A percentile compares a stretch with the other conserved stretches of the same genome.
These are phyloP conservation scores for Ptilonorhynchus violaceus DNA, from an alignment of 2,113 vertebrate genomes.

Conservation along the genomic window DNA sequence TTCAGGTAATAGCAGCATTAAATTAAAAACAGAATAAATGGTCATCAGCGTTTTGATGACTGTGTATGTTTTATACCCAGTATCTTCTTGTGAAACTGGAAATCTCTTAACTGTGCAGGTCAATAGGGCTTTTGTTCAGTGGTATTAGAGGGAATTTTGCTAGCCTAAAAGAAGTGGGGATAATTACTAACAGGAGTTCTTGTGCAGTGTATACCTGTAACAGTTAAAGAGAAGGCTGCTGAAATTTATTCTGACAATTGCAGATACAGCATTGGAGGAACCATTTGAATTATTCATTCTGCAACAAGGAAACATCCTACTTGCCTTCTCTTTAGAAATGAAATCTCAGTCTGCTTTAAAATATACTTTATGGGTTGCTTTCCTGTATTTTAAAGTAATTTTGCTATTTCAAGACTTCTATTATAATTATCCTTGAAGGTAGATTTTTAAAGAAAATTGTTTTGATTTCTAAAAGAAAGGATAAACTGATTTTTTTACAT, in stretches of 20 bases:
- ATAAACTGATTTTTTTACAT: conserved; percentile 12
- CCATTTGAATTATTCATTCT: conserved; percentile 70
- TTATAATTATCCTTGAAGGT: neutral
- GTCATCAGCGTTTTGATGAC: neutral
- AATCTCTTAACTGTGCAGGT: neutral
- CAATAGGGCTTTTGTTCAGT: neutral
- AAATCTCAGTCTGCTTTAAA: conserved; percentile 45
- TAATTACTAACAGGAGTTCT: conserved; percentile 36
- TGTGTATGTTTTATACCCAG: neutral
- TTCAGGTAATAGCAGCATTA: neutral
- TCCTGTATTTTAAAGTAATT: conserved; percentile 5
- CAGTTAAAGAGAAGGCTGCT: conserved; percentile 31
- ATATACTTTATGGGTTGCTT: neutral
- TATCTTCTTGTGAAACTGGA: neutral
- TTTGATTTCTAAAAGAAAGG: conserved; percentile 18
- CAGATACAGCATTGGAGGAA: conserved; percentile 21
- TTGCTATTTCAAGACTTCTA: neutral
- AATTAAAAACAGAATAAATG: neutral
- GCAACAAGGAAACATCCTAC: conserved; percentile 46
- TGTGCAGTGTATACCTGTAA: conserved; percentile 24
- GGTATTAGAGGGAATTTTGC: neutral
- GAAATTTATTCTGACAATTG: conserved; percentile 59
- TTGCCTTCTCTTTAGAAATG: conserved; percentile 53
- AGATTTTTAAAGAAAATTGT: conserved; percentile 13
- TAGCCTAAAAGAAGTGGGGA: neutral